Evolutionary conservation across 2,888 invertebrate genomes (phyloP), one percentile per base, ranked within the genome.

Genomic region (Tricholauxania praeusta): DNA sequence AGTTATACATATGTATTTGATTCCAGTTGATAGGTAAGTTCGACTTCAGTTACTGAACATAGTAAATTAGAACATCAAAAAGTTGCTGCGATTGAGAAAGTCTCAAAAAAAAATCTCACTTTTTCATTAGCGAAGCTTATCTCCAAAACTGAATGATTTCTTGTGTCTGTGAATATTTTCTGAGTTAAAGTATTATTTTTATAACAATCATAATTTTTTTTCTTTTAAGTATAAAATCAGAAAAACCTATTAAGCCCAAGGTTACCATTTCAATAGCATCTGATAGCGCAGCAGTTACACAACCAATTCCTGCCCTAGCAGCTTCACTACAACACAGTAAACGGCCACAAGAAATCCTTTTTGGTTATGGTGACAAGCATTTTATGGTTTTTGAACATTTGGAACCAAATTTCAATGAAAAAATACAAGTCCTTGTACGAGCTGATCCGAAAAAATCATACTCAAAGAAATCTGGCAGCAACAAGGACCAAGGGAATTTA

Each of bases 1-100:
- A 0, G 91, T 92, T 8, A 90, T 94, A 53, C 93, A 96, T 86
- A 88, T 94, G 71, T 97, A 94, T 85, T 90, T 92, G 67, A 93
- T 94, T 80, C 91, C 91, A 77, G 88, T 94, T 52, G 95, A 95
- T 87, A 94, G 94, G 85, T 84, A 72, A 73, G 72, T 60, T 39
- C 47, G 32, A 17, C 5, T 51, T 59, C 17, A 15, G 14, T 28
- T 12, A 17, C 28, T 55, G 22, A 22, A 22, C 22, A 22, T 22
- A 22, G n/a, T n/a, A n/a, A n/a, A n/a, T n/a, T 22, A 22, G 3
- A 22, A 2, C 3, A 22, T 22, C 2, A 22, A 22, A 22, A 22
- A 22, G 22, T 22, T 22, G 22, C 22, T 1, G 22, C 3, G 3
- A 22, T 22, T 22, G 22, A 22, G 22, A 22, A 22, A 22, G 22